Evolutionary conservation across 2,113 vertebrate genomes (phyloP).

Genomic region (Pteronura brasiliensis): DNA sequence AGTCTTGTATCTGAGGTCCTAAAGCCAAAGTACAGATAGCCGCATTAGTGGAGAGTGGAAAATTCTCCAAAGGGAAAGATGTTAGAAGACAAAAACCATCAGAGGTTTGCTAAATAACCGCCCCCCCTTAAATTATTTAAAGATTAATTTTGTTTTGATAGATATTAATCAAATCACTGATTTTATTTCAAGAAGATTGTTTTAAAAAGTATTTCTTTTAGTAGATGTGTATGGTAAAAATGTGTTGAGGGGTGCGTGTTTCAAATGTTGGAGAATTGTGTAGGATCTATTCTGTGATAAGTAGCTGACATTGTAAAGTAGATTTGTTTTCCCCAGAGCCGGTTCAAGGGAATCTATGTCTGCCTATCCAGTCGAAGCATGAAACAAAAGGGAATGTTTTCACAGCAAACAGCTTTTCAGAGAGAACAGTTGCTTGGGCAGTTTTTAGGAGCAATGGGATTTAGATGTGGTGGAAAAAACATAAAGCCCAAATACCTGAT

Average conservation of each 20-base stretch:
- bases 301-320: not conserved
- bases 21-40: not conserved
- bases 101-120: not conserved
- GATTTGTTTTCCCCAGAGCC: not conserved
- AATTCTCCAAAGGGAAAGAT: not conserved
- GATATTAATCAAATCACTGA: not conserved
- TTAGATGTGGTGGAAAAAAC: conserved; percentile 69
- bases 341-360: not conserved
- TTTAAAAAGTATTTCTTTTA: not conserved
- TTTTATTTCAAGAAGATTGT: not conserved
- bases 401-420: conserved; percentile 44
- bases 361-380: conserved; percentile 37
- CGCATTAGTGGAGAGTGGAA: not conserved
- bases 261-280: not conserved
- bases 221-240: not conserved
- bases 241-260: not conserved
- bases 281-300: not conserved
- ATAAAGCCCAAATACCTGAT: conserved; percentile 77
- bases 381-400: conserved; percentile 58
- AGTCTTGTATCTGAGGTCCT: not conserved
- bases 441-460: conserved; percentile 74
- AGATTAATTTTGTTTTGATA: not conserved
- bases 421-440: conserved; percentile 47
- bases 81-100: not conserved
- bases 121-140: not conserved